These are phyloP conservation scores for Dissostichus mawsoni DNA, from an alignment of 2,113 vertebrate genomes.

Conservation along the genomic window DNA sequence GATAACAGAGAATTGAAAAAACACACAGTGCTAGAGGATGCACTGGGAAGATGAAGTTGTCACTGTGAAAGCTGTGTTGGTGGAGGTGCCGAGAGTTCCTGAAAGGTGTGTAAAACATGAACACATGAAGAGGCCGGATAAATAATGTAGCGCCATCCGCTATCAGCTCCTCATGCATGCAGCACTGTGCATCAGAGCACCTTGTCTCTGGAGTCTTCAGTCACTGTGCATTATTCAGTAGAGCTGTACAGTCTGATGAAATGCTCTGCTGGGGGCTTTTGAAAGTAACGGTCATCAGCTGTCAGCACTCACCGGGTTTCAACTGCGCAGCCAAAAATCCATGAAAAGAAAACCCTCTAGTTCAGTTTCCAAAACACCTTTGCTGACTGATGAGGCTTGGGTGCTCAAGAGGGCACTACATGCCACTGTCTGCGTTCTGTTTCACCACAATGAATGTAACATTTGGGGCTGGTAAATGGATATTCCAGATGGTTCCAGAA, in stretches of 20 bases:
- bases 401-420: conserved; percentile 13
- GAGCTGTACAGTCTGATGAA: conserved; percentile 54
- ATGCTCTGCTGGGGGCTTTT: conserved; percentile 61
- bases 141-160: conserved; percentile 58
- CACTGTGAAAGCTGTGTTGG: conserved; percentile 10
- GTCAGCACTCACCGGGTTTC: conserved; percentile 42
- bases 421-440: conserved; percentile 39
- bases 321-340: conserved; percentile 22
- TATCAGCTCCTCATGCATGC: conserved; percentile 49
- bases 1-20: not conserved
- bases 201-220: conserved; percentile 54
- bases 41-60: conserved; percentile 12
- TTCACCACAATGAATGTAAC: conserved; percentile 41
- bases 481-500: conserved; percentile 62
- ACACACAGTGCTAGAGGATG: not conserved
- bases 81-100: conserved; percentile 30
- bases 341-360: conserved; percentile 14
- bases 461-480: conserved; percentile 23
- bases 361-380: conserved; percentile 34
- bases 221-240: conserved; percentile 71
- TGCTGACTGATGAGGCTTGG: conserved; percentile 18
- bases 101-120: conserved; percentile 62
- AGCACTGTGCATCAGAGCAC: conserved; percentile 50
- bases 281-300: conserved; percentile 59
- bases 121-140: conserved; percentile 37